Conservation (phyloP, 2,888 invertebrate genomes). For the Andrena dorsata region DNA sequence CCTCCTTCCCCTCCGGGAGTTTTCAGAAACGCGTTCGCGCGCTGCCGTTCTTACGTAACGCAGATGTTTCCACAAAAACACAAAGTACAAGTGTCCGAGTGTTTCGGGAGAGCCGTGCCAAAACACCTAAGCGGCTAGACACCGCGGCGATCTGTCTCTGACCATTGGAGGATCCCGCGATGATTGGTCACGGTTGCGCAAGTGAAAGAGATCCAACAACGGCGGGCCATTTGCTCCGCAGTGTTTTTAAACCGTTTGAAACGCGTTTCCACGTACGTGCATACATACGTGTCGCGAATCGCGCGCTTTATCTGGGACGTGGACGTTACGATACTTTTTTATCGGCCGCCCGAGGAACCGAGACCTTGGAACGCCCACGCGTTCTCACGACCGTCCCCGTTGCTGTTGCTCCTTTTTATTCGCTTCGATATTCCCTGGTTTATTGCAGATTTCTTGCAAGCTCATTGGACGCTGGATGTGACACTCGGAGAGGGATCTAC, state of each 20-base stretch:
- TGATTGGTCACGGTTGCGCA: constrained; percentile 45
- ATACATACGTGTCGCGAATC: constrained; percentile 10
- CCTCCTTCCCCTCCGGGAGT: no score
- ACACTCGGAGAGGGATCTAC: no score
- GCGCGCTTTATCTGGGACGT: constrained; percentile 30
- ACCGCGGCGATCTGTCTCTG: constrained; percentile 15
- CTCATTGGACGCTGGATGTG: no score
- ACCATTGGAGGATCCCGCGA: constrained; percentile 54
- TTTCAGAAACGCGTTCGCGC: no score
- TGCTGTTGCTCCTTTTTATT: constrained; percentile 45
- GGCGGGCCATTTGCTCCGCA: neutral
- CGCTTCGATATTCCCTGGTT: neutral
- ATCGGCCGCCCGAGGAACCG: constrained; percentile 16
- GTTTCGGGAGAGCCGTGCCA: constrained; percentile 18
- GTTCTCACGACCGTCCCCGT: constrained; percentile 62
- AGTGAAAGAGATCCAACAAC: constrained; percentile 47
- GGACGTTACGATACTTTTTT: constrained; percentile 41
- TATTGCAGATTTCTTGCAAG: neutral
- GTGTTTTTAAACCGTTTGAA: no score
- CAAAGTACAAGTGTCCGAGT: constrained; percentile 11
- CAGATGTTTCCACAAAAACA: neutral
- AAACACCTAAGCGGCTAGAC: constrained; percentile 2
- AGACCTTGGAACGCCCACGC: constrained; percentile 55
- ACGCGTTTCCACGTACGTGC: no score
- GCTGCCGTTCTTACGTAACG: constrained; percentile 60